Evolutionary conservation across 2,797 vertebrate species (phyloP).

Genomic region (Sebastes iracundus): DNA sequence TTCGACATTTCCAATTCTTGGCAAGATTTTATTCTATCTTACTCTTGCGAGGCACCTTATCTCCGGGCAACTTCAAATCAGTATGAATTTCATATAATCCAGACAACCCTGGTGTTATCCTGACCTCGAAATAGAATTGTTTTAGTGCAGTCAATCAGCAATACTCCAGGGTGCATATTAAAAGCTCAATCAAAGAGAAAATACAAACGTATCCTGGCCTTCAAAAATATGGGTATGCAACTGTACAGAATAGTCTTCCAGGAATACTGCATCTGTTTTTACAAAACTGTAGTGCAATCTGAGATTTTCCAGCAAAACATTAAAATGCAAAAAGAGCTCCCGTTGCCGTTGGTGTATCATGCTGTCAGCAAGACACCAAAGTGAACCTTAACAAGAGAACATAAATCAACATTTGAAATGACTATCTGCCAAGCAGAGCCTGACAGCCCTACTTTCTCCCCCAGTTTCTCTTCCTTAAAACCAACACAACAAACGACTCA

Average conservation of each 20-base stretch:
- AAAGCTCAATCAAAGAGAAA: constrained; percentile 3
- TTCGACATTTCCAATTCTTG: neutral
- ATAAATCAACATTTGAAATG: constrained; percentile 19
- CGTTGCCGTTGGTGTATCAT: neutral
- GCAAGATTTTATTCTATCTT: neutral
- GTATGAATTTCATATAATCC: constrained; percentile 7
- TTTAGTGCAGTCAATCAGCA: constrained; percentile 3
- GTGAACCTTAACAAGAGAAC: neutral
- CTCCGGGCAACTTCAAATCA: neutral
- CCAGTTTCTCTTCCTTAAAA: neutral
- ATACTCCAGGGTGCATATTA: constrained; percentile 1
- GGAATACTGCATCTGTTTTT: neutral
- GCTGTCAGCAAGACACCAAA: constrained; percentile 14
- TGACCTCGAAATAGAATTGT: constrained; percentile 2
- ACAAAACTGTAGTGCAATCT: neutral
- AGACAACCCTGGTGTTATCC: neutral
- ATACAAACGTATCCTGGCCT: neutral
- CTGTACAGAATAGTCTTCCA: neutral
- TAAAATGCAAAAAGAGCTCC: constrained; percentile 1
- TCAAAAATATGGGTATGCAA: neutral
- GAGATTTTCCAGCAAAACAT: neutral
- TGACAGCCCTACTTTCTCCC: neutral
- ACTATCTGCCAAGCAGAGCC: neutral
- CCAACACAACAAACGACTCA: neutral
- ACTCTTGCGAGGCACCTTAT: neutral